phyloP scores from a whole-genome alignment of 2,797 vertebrate species.

The Onychomys arenicola region DNA sequence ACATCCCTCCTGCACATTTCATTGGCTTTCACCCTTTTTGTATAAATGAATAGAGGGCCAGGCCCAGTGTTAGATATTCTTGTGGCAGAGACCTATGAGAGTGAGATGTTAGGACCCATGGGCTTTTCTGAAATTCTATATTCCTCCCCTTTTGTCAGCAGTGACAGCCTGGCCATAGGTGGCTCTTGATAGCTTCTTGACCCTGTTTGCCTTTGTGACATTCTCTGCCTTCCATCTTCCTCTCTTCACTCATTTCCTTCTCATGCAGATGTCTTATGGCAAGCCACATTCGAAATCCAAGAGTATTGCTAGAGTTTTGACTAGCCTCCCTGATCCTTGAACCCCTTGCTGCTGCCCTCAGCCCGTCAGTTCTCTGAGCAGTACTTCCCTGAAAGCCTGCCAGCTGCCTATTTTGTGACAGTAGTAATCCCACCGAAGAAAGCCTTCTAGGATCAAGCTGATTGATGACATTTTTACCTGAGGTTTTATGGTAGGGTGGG shows the following conservation, averaged over 20 bases:
- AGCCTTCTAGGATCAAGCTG: conserved; percentile 12
- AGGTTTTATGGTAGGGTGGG: neutral
- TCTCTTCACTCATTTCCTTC: conserved; percentile 34
- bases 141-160: conserved; percentile 26
- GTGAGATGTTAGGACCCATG: neutral
- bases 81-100: conserved; percentile 43
- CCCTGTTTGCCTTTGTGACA: conserved; percentile 34
- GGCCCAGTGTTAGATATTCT: neutral
- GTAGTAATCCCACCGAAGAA: neutral
- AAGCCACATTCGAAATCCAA: neutral
- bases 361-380: neutral
- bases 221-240: conserved; percentile 53
- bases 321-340: neutral
- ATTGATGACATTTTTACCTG: neutral
- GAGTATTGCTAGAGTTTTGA: neutral
- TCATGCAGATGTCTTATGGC: neutral
- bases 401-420: neutral
- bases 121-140: conserved; percentile 63
- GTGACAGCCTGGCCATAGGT: conserved; percentile 33
- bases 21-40: conserved; percentile 47
- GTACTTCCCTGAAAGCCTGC: neutral
- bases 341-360: neutral
- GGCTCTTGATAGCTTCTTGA: conserved; percentile 21
- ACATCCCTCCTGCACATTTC: conserved; percentile 44
- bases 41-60: neutral